Conservation (phyloP, 2,888 invertebrate species). For the Pollenia labialis region DNA sequence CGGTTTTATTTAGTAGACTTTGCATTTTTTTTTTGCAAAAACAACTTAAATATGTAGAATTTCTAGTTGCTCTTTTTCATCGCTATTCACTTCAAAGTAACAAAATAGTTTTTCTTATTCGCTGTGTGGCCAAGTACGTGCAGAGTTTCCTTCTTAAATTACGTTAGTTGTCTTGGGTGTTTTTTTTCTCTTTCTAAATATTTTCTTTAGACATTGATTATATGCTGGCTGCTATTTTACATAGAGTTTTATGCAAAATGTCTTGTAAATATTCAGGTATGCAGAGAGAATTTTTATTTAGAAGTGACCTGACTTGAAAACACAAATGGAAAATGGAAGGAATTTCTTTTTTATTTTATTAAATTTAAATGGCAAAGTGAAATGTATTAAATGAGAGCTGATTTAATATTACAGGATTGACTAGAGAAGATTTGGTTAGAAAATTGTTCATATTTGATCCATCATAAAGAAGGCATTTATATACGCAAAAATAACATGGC, state of each 20-base stretch:
- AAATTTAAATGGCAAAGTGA: constrained; percentile 7
- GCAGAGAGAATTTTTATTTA: neutral
- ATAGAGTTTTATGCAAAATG: constrained; percentile 22
- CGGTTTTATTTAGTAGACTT: neutral
- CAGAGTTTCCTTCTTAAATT: constrained; percentile 30
- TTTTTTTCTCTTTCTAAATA: neutral
- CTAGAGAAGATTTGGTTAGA: too few relatives aligned
- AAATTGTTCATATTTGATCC: too few relatives aligned
- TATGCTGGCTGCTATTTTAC: constrained; percentile 1
- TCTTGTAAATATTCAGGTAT: constrained; percentile 4
- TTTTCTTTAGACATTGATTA: constrained; percentile 20
- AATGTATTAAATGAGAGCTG: neutral
- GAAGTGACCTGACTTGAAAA: neutral
- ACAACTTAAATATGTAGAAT: constrained; percentile 11
- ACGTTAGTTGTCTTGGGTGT: neutral
- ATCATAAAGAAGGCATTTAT: too few relatives aligned
- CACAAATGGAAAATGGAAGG: neutral
- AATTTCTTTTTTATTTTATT: constrained; percentile 14
- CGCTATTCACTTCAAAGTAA: constrained; percentile 23
- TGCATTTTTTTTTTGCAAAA: constrained; percentile 25
- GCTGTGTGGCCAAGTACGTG: constrained; percentile 17
- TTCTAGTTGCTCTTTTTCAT: constrained; percentile 6
- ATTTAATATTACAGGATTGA: too few relatives aligned
- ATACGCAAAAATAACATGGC: too few relatives aligned
- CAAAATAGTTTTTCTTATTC: neutral